Base-by-base conservation (phyloP, 2,888 invertebrate species). In the Eucriotettix oculatus region DNA sequence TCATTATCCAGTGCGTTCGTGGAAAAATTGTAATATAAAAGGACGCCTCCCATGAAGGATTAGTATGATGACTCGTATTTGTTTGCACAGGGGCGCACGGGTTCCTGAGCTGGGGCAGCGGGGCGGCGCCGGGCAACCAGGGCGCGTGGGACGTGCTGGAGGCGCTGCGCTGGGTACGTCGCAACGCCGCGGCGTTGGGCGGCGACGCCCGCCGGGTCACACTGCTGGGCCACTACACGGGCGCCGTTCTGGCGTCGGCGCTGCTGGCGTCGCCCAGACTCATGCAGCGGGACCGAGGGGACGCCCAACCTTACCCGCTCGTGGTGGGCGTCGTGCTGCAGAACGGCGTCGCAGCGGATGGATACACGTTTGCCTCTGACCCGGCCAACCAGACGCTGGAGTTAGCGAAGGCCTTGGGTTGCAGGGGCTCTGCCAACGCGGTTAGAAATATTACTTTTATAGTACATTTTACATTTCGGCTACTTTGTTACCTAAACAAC, bases 141-240 rank as follows among this genome's bases (percentile, higher is more conserved):
- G 73, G 70, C 12, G 63, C 71, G 0, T 66, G 67, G 64, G 73
- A 73, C 62, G 70, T 71, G 54, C 56, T 69, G 17, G 62, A 66
- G 58, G 71, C 72, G 1, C 63, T 73, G 10, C 63, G 66, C 44
- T 73, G 72, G 72, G 66, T 72, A 10, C 58, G 63, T 10, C 42
- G 61, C 9, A 68, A 72, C 63, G 69, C 71, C 41, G 64, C 52
- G 10, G 61, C 61, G 2, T 70, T 72, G 56, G 68, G 70, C 17
- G 72, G 71, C 1, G 66, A 72, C 63, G 60, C 68, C 0, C 58
- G 66, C 10, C 63, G 65, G 9, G 66, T 73, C 1, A 72, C 72
- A 0, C 59, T 72, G 10, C 69, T 68, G 16, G 72, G 72, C 14
- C 66, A 69, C 52, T 68, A 69, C 55, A 65, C 71, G 9, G 72